A percentile compares a stretch with the other conserved stretches of the same genome.
Evolutionary conservation across 2,113 vertebrate genomes (phyloP).

Genomic region (Harpagus bidentatus): DNA sequence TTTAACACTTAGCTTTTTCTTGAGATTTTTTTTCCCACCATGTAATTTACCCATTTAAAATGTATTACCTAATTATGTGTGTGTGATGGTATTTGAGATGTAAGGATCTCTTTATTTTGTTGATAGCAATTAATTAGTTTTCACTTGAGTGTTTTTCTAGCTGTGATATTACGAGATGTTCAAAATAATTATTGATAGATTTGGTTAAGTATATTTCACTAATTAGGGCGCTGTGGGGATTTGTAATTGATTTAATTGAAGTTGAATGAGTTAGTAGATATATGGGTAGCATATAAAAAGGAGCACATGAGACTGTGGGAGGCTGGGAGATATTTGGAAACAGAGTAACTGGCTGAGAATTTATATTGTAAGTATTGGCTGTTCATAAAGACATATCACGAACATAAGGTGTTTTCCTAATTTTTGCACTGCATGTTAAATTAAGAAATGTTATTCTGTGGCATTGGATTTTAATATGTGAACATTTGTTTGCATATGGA

Average conservation of each 20-base stretch:
- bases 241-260: slow-evolving; percentile 64
- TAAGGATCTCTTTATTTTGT: slow-evolving; percentile 32
- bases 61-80: neutral
- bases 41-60: slow-evolving; percentile 7
- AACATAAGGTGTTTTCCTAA: neutral
- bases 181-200: slow-evolving; percentile 62
- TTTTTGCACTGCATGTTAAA: neutral
- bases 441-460: neutral
- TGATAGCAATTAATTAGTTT: slow-evolving; percentile 62
- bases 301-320: neutral
- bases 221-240: slow-evolving; percentile 38
- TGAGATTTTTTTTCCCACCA: neutral
- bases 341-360: neutral
- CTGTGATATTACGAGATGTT: slow-evolving; percentile 38
- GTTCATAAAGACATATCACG: neutral
- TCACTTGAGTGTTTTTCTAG: slow-evolving; percentile 52
- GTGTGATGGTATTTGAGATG: neutral
- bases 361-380: neutral
- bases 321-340: neutral
- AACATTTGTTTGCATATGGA: neutral
- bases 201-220: slow-evolving; percentile 45
- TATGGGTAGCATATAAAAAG: slow-evolving; percentile 38
- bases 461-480: neutral
- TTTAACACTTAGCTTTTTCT: neutral
- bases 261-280: slow-evolving; percentile 14